phyloP scores from a whole-genome alignment of 2,113 vertebrate species.

The Dasypus novemcinctus region DNA sequence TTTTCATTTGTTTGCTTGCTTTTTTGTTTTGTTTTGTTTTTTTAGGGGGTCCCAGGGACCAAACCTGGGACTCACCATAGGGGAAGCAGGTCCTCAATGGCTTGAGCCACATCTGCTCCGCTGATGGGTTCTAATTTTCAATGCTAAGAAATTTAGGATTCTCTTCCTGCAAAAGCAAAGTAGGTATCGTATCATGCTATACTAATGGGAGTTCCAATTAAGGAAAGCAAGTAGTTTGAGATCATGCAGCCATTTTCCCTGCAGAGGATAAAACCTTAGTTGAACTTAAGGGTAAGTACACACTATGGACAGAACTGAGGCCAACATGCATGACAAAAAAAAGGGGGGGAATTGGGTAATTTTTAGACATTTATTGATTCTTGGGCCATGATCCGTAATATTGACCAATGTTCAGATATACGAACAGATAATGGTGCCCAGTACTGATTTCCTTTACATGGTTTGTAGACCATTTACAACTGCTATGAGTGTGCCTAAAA shows the following conservation, averaged over 20 bases:
- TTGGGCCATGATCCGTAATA: not conserved
- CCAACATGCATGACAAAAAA: no score
- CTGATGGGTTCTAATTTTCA: not conserved
- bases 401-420: fast-evolving
- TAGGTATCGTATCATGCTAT: not conserved
- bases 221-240: not conserved
- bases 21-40: no score
- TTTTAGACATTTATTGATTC: not conserved
- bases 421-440: no score
- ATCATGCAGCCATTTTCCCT: not conserved
- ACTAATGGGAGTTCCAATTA: not conserved
- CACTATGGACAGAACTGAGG: not conserved
- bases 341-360: not conserved
- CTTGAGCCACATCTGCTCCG: no score
- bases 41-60: no score
- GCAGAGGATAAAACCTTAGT: not conserved
- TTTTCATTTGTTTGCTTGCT: no score
- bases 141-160: not conserved
- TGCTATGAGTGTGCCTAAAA: not conserved
- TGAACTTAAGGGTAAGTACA: not conserved
- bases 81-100: no score
- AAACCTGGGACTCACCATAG: no score
- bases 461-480: not conserved
- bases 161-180: not conserved
- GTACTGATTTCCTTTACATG: not conserved